Base-by-base conservation (phyloP, 2,888 invertebrate genomes). In the Xylophagus ater region DNA sequence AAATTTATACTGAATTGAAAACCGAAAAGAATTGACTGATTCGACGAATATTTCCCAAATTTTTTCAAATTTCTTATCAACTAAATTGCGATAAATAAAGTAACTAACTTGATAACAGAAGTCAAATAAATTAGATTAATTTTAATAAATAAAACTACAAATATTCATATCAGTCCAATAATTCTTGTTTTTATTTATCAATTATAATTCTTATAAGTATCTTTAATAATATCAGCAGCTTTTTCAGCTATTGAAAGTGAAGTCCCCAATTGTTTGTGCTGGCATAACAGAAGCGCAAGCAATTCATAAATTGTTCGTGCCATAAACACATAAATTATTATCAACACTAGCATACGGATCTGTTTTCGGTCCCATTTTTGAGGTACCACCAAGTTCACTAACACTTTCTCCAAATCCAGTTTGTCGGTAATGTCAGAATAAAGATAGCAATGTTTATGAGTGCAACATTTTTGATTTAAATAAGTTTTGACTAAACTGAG, bases 241-340 rank as follows among this genome's bases (percentile, higher is more conserved):
- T 74, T 78, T 51, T 78, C 78, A 0, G 69, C 78, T 39, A 78
- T 75, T 78, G 77, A 77, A 32, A 76, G 70, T 4, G 65, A 59
- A 0, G 77, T 78, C 77, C 1, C 72, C 76, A 30, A 72, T 71
- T 1, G 73, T 67, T 42, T 78, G 67, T 10, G 54, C 65, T 0
- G 78, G 78, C 75, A 79, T 78, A 17, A 78, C 67, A 53, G 78
- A 78, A 1, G 72, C 75, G 53, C 78, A 78, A n/a, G 73, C 66
- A 0, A 78, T 76, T 39, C 78, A 61, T 3, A 79, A 49, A 1
- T 68, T 62, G 43, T 67, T 48, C 0, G 74, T 56, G 1, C 70
- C 70, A 14, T 67, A 66, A 0, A 77, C 74, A 20, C 61, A 69
- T 0, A 78, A 54, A 38, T 67, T 64, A n/a, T 69, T 56, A 49